A percentile compares a stretch with the other conserved stretches of the same genome.
phyloP scores from a whole-genome alignment of 2,888 invertebrate genomes.

The Hyposoter dolosus region DNA sequence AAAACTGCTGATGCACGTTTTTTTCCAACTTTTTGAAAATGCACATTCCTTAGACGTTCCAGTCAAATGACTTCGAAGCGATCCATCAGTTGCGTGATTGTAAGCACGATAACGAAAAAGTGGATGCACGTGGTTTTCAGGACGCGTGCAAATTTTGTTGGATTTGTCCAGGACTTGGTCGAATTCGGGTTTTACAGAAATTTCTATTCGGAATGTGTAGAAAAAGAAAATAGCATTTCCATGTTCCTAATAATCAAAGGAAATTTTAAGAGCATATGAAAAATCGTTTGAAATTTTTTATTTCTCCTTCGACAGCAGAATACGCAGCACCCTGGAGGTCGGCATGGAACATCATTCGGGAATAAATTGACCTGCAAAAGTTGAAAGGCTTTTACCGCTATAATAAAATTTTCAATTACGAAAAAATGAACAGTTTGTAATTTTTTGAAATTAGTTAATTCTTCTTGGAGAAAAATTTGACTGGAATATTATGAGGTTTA shows the following conservation, averaged over 20 bases:
- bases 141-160: neutral
- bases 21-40: neutral
- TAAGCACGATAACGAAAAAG: neutral
- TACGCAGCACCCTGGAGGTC: neutral
- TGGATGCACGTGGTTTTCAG: neutral
- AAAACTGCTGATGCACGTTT: neutral
- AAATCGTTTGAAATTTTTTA: neutral
- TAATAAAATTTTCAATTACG: neutral
- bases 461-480: neutral
- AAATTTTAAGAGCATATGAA: neutral
- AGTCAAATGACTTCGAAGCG: neutral
- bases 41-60: neutral
- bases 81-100: neutral
- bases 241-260: neutral
- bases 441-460: neutral
- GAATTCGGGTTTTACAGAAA: neutral
- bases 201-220: neutral
- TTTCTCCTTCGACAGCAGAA: neutral
- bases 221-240: neutral
- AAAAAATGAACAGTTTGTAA: neutral
- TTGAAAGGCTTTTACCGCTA: neutral
- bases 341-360: neutral
- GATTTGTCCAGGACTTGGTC: neutral
- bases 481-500: neutral
- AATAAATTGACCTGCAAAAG: neutral